A percentile compares a stretch with the other conserved stretches of the same genome.
These are phyloP conservation scores for Sebastes nivosus DNA, from an alignment of 2,797 vertebrate genomes.

Conservation along the genomic window DNA sequence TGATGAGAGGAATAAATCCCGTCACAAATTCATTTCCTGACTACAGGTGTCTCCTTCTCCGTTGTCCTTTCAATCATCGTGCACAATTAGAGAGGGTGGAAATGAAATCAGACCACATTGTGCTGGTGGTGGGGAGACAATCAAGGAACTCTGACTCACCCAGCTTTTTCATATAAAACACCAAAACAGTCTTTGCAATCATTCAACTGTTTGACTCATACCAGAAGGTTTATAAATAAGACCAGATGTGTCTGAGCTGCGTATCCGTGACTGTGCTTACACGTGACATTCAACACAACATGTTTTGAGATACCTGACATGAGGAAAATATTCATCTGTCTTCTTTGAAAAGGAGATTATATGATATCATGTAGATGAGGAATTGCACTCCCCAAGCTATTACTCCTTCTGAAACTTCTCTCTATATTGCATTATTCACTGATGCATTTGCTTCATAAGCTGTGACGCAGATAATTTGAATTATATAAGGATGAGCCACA, in stretches of 20 bases:
- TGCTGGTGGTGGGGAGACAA: not conserved
- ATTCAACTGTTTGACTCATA: not conserved
- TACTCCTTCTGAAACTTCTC: constrained; percentile 21
- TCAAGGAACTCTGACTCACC: not conserved
- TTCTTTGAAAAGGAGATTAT: constrained; percentile 25
- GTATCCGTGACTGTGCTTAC: not conserved
- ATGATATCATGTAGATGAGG: constrained; percentile 6
- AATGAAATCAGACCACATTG: no score
- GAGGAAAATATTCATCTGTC: constrained; percentile 28
- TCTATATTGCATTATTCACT: constrained; percentile 32
- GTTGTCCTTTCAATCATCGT: constrained; percentile 45
- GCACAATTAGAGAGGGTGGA: not conserved
- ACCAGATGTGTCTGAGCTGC: not conserved
- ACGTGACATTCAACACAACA: not conserved
- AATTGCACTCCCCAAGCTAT: constrained; percentile 1
- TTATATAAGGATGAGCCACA: constrained; percentile 21
- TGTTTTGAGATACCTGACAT: constrained; percentile 8
- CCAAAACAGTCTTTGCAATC: constrained; percentile 1
- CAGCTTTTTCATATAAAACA: constrained; percentile 21
- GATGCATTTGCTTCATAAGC: constrained; percentile 13
- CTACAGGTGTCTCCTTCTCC: constrained; percentile 35
- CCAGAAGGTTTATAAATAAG: constrained; percentile 8
- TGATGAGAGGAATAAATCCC: constrained; percentile 6
- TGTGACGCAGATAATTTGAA: constrained; percentile 30
- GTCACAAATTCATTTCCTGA: not conserved